Percentiles rank a stretch among this genome's conserved stretches.
Conservation (phyloP, 2,888 invertebrate genomes). For the Mythimna lalbum region DNA sequence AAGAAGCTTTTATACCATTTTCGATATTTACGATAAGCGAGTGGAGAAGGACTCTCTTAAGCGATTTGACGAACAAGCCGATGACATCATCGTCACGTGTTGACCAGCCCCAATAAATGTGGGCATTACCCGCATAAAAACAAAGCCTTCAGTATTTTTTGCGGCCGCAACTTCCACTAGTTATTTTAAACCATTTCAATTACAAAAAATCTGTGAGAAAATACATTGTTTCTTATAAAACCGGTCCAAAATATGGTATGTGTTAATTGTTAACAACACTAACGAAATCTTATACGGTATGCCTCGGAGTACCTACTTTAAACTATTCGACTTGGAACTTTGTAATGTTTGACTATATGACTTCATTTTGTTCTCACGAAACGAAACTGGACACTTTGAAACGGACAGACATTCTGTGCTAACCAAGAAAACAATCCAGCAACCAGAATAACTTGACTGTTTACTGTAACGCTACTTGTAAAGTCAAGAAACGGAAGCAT, state of each 20-base stretch:
- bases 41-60: too few relatives aligned
- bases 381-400: conserved; percentile 66
- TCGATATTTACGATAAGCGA: too few relatives aligned
- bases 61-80: too few relatives aligned
- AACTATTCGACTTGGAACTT: conserved; percentile 62
- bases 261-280: conserved; percentile 66
- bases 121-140: conserved; percentile 30
- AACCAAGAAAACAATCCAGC: conserved; percentile 52
- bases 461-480: conserved; percentile 20
- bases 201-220: conserved; percentile 53
- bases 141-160: conserved; percentile 33
- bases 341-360: conserved; percentile 59
- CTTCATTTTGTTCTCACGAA: conserved; percentile 71
- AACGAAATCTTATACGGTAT: conserved; percentile 58
- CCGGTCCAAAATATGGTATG: conserved; percentile 64
- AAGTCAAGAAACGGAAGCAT: conserved; percentile 4
- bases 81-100: conserved; percentile 46
- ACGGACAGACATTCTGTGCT: conserved; percentile 50
- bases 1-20: too few relatives aligned
- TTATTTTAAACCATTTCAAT: conserved; percentile 47
- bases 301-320: conserved; percentile 45
- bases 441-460: conserved; percentile 38
- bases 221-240: conserved; percentile 56
- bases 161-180: conserved; percentile 13
- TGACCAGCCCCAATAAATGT: conserved; percentile 20